These are phyloP conservation scores for Picus viridis DNA, from an alignment of 2,797 vertebrate species.

Conservation along the genomic window DNA sequence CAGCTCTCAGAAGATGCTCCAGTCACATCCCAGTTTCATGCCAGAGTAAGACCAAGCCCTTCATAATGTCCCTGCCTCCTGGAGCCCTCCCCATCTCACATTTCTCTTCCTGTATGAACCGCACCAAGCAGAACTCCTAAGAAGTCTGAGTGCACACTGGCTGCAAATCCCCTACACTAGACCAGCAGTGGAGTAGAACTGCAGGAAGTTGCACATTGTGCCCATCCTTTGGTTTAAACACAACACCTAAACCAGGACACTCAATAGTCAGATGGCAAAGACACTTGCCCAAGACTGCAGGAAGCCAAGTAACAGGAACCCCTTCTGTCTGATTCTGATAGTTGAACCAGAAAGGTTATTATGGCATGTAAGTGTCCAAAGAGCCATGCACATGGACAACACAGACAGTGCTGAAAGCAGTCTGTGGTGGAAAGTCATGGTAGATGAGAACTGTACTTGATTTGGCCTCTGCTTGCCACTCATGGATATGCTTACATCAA, in stretches of 20 bases:
- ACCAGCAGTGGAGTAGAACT: background rate
- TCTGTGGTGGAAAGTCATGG: background rate
- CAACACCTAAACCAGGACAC: background rate
- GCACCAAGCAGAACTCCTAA: background rate
- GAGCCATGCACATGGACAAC: fast-evolving
- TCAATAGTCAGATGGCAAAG: background rate
- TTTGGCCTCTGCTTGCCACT: background rate
- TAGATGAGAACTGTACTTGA: background rate
- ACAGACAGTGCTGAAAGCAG: fast-evolving
- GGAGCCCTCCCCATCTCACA: background rate
- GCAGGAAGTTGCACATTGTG: background rate
- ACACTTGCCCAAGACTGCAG: background rate
- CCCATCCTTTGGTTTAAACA: background rate
- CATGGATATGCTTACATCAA: background rate
- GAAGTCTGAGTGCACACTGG: background rate
- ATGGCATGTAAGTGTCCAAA: background rate
- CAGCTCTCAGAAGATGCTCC: background rate
- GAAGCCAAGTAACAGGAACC: background rate
- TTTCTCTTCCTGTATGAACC: background rate
- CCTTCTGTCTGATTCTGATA: background rate
- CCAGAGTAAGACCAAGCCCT: background rate
- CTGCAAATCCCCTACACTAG: fast-evolving
- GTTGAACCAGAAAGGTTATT: background rate
- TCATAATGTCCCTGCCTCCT: background rate
- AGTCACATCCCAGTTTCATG: background rate